These are phyloP conservation scores for Struthio camelus DNA, from an alignment of 2,113 vertebrate species.

Conservation along the genomic window DNA sequence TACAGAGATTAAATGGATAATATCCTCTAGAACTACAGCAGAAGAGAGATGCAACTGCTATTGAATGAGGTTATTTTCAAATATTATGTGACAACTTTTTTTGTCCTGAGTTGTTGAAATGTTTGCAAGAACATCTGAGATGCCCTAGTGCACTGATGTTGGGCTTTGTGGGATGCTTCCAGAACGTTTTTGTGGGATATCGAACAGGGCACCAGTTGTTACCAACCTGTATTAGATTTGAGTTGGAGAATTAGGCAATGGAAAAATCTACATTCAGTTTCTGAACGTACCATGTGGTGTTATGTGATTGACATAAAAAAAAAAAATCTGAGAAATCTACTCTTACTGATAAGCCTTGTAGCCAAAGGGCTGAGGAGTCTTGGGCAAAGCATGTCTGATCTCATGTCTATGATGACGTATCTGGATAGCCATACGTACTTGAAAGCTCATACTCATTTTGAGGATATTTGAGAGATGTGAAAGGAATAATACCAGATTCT, in stretches of 20 bases:
- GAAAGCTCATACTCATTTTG: neutral
- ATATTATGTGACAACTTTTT: neutral
- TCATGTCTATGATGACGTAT: neutral
- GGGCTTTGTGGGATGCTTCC: neutral
- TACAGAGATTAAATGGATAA: neutral
- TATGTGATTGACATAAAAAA: neutral
- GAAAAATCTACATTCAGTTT: neutral
- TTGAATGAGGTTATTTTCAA: neutral
- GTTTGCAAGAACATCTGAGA: neutral
- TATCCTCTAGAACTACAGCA: neutral
- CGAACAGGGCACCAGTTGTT: neutral
- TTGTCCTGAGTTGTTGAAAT: neutral
- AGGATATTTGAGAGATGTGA: neutral
- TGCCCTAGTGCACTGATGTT: neutral
- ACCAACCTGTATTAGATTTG: neutral
- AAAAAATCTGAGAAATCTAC: neutral
- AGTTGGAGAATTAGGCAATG: neutral
- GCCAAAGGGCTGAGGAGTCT: neutral
- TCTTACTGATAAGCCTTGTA: neutral
- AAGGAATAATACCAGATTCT: neutral
- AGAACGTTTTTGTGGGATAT: neutral
- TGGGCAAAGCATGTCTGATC: neutral
- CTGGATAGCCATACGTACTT: neutral
- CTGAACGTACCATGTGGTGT: neutral
- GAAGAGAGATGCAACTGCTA: neutral